Base-by-base conservation (phyloP, 2,797 vertebrate genomes). In the Peromyscus nudipes region DNA sequence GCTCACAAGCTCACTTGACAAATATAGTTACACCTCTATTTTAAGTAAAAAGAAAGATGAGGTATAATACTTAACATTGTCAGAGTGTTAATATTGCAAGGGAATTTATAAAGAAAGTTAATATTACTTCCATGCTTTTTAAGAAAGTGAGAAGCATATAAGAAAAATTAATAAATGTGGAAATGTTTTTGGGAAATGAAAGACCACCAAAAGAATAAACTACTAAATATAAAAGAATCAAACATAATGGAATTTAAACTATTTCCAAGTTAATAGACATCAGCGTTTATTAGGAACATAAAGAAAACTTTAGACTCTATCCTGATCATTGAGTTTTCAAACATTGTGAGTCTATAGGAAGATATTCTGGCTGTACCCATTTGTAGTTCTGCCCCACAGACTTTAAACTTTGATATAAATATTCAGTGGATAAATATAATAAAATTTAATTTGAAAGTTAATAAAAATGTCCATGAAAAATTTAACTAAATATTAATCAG, bases 361-460 rank as follows among this genome's bases (percentile, higher is more conserved):
- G 19, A 11, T 1, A 34, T 37, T 76, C 9, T 73, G 55, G 4
- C 4, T 37, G 1, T 52, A 46, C 0, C 1, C 1, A 21, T 76
- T 89, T 91, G 2, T 57, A 40, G 46, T n/a, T n/a, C 25, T 91
- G 14, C 57, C 6, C 23, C 11, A 80, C 0, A 80, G 2, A 73
- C 49, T 62, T 37, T 62, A 69, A 69, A 55, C 27, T 79, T 60
- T 64, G 19, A 23, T 9, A 29, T 79, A 43, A 83, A 73, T 27
- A 43, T 71, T 92, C 37, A 90, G 84, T 90, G 19, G 46, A 34
- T 69, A 34, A 43, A 19, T 0, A 57, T 49, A 83, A 83, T 71
- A 77, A 82, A 69, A 3, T 65, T 81, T 84, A 86, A 76, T 92
- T 31, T 13, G 2, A 89, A 89, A 92, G 31, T 27, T 79, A 90